Conservation (phyloP, 2,113 vertebrate species). For the Procavia capensis region DNA sequence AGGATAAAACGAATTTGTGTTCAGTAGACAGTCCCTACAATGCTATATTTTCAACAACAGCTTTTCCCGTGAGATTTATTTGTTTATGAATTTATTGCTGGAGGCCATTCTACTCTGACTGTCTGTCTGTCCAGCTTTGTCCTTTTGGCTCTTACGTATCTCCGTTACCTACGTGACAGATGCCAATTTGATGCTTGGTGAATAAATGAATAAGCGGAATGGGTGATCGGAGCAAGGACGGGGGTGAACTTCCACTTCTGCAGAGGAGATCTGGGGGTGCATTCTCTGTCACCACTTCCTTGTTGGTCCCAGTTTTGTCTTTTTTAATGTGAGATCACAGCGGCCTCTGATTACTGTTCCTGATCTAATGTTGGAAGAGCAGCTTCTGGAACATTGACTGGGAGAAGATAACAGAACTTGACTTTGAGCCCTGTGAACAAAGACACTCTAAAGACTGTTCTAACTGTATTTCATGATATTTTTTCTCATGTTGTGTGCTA, state of each 20-base stretch:
- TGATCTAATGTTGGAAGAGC: background rate
- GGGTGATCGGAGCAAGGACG: background rate
- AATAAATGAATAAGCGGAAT: background rate
- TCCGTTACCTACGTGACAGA: background rate
- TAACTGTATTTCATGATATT: background rate
- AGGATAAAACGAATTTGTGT: background rate
- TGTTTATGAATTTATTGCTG: background rate
- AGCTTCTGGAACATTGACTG: background rate
- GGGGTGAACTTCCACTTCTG: background rate
- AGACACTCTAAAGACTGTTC: conserved; percentile 9
- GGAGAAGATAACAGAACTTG: conserved; percentile 32
- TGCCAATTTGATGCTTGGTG: background rate
- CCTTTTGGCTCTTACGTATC: background rate
- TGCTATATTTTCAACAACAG: background rate
- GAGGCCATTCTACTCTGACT: background rate
- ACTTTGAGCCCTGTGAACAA: conserved; percentile 50
- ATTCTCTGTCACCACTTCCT: background rate
- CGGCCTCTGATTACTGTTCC: conserved; percentile 1
- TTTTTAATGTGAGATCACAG: background rate
- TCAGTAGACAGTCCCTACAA: background rate
- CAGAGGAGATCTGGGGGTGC: background rate
- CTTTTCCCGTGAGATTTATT: background rate
- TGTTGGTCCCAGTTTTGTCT: background rate
- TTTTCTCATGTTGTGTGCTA: background rate
- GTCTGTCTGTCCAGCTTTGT: background rate